phyloP scores from a whole-genome alignment of 2,888 invertebrate species.

The Malachius bipustulatus region DNA sequence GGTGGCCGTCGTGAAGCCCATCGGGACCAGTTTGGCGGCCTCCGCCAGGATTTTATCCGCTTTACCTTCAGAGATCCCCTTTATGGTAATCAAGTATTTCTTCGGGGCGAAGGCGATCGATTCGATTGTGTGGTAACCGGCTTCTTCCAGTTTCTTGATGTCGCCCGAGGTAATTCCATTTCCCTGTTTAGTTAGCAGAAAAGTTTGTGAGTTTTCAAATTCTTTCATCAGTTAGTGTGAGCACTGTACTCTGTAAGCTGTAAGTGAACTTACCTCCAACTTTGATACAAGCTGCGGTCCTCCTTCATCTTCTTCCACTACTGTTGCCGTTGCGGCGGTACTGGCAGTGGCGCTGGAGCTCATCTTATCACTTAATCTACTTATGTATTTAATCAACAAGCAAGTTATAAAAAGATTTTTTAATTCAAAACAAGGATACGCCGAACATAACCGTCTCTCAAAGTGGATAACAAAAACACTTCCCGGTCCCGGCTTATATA shows the following conservation, averaged over 20 bases:
- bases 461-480: too few relatives aligned
- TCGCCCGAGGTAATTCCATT: constrained; percentile 85
- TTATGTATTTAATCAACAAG: too few relatives aligned
- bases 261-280: constrained; percentile 63
- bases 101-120: constrained; percentile 91
- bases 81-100: constrained; percentile 75
- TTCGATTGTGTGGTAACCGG: constrained; percentile 91
- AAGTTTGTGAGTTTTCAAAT: background rate
- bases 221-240: background rate
- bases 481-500: too few relatives aligned
- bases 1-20: constrained; percentile 97
- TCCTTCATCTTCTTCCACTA: constrained; percentile 52
- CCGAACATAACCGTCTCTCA: too few relatives aligned
- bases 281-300: constrained; percentile 61
- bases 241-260: too few relatives aligned
- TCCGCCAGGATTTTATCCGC: constrained; percentile 88
- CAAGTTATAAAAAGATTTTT: constrained; percentile 8
- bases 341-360: constrained; percentile 38
- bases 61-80: constrained; percentile 95
- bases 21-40: constrained; percentile 85
- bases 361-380: constrained; percentile 23
- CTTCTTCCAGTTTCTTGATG: constrained; percentile 85
- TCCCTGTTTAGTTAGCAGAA: constrained; percentile 45
- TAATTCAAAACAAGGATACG: background rate
- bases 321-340: constrained; percentile 38